Conservation (phyloP, 2,113 vertebrate genomes). For the Sinocyclocheilus anophthalmus region DNA sequence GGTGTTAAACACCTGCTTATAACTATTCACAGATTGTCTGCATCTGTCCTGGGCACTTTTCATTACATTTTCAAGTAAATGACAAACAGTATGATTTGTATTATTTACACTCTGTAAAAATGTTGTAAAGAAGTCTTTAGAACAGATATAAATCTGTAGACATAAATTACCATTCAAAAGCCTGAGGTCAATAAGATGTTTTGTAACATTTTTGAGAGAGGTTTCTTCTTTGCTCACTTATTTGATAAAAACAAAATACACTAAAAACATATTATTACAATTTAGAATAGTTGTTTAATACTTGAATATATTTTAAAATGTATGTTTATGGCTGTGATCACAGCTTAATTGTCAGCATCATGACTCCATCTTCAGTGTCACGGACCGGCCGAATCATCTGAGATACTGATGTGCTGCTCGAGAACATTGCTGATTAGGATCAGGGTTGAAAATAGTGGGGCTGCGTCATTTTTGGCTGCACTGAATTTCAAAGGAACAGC, state of each 20-base stretch:
- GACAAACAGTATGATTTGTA: background rate
- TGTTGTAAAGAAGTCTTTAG: background rate
- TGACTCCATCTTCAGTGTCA: background rate
- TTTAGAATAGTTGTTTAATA: background rate
- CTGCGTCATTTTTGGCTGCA: no score
- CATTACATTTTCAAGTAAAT: background rate
- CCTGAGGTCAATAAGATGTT: background rate
- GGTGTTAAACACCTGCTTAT: conserved; percentile 28
- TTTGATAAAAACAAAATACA: background rate
- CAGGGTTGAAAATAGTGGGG: background rate
- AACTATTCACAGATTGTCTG: conserved; percentile 25
- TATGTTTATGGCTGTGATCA: background rate
- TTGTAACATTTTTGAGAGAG: background rate
- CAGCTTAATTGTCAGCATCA: background rate
- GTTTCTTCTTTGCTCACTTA: background rate
- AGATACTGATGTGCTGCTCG: background rate
- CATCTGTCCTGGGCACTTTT: background rate
- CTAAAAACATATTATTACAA: background rate
- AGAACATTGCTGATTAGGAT: no score
- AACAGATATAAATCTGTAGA: background rate
- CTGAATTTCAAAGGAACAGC: background rate
- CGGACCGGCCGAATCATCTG: background rate
- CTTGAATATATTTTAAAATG: background rate
- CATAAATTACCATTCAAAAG: background rate
- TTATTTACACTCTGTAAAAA: background rate